These are phyloP conservation scores for Neogobius melanostomus DNA, from an alignment of 2,113 vertebrate genomes.

Conservation along the genomic window DNA sequence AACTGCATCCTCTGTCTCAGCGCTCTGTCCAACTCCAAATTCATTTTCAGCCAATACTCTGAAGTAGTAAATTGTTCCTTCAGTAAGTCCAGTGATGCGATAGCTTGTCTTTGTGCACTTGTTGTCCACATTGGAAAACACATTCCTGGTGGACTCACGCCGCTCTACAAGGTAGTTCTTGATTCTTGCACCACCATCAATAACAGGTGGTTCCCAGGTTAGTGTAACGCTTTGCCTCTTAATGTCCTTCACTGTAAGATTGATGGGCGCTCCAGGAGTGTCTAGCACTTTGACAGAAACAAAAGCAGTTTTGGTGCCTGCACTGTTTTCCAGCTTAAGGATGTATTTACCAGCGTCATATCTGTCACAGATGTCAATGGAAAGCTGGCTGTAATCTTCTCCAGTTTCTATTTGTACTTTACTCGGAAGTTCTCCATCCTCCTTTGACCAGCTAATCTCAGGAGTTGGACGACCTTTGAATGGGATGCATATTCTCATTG, in stretches of 20 bases:
- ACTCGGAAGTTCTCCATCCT: constrained; percentile 88
- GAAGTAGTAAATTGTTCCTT: constrained; percentile 94
- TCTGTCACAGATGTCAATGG: constrained; percentile 92
- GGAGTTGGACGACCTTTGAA: constrained; percentile 92
- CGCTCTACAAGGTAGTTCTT: constrained; percentile 97
- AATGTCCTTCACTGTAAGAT: constrained; percentile 88
- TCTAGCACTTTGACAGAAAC: constrained; percentile 95
- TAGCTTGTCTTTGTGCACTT: constrained; percentile 94
- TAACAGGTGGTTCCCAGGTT: constrained; percentile 93
- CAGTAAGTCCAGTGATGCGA: constrained; percentile 89
- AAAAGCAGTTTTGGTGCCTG: constrained; percentile 93
- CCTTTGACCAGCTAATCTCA: constrained; percentile 92
- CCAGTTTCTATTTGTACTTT: constrained; percentile 90
- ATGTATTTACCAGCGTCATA: constrained; percentile 96
- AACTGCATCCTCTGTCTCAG: constrained; percentile 85
- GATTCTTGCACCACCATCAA: constrained; percentile 93
- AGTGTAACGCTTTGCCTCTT: constrained; percentile 88
- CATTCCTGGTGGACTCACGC: constrained; percentile 93
- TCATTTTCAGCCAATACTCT: constrained; percentile 98
- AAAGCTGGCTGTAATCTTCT: constrained; percentile 87
- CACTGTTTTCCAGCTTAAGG: constrained; percentile 90
- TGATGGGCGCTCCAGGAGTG: constrained; percentile 90
- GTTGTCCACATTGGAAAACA: constrained; percentile 89
- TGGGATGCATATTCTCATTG: constrained; percentile 90
- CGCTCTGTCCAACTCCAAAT: constrained; percentile 88